These are phyloP conservation scores for Progne subis DNA, from an alignment of 2,113 vertebrate genomes.

Conservation along the genomic window DNA sequence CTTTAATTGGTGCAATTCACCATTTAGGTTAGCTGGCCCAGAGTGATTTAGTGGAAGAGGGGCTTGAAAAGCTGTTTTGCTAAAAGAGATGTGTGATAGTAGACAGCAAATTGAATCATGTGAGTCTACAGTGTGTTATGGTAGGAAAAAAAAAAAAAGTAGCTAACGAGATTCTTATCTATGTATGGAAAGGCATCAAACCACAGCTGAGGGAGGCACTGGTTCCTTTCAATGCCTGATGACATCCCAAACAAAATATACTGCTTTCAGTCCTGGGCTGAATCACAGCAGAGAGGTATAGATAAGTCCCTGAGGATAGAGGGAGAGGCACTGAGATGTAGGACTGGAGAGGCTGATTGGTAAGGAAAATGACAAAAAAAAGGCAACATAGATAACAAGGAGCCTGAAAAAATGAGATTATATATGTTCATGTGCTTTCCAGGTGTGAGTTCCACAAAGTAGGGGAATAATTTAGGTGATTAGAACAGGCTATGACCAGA, in stretches of 20 bases:
- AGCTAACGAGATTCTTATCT: constrained; percentile 6
- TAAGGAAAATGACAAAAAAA: neutral
- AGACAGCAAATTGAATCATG: neutral
- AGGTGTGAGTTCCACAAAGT: neutral
- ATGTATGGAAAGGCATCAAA: neutral
- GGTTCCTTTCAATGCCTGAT: neutral
- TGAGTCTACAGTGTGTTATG: neutral
- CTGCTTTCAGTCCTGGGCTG: neutral
- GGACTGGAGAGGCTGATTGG: neutral
- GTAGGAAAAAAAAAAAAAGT: neutral
- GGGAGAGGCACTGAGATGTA: neutral
- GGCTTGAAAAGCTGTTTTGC: neutral
- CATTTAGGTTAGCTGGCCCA: neutral
- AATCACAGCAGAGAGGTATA: neutral
- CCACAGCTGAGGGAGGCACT: neutral
- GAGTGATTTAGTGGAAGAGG: neutral
- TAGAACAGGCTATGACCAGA: neutral
- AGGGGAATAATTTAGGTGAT: neutral
- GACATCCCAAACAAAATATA: constrained; percentile 17
- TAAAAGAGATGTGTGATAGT: neutral
- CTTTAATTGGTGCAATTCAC: neutral
- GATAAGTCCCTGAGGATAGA: neutral
- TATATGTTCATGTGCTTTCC: neutral
- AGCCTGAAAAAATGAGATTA: constrained; percentile 1
- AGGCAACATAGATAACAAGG: neutral